Base-by-base conservation (phyloP, 2,797 vertebrate genomes). In the Sitta carolinensis region DNA sequence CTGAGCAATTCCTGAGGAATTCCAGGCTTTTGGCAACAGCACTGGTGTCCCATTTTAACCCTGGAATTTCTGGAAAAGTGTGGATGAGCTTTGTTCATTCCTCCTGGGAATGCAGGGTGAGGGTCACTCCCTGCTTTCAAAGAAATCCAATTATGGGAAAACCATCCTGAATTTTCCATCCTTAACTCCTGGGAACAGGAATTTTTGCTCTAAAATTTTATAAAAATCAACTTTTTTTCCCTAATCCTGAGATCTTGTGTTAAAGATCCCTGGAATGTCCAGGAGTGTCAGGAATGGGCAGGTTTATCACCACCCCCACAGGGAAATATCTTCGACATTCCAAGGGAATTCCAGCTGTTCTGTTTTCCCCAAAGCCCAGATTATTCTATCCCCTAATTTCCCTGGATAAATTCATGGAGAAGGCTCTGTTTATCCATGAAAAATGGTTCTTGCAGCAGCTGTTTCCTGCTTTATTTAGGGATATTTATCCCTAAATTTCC, bases 261-360 rank as follows among this genome's bases (percentile, higher is more conserved):
- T 43, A 7, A 64, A 64, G 13, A 30, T 2, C 2, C 47, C 50
- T 8, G 42, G 40, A 38, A 51, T n/a, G 5, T 16, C 40, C 29
- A 36, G n/a, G 20, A 38, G 11, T 40, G 30, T 8, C 68, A 52
- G 43, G 54, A 63, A 23, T 15, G 13, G 36, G 36, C 10, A 16
- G 23, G 29, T 63, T 55, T 25, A 40, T 23, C 51, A 11, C 16
- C 42, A 47, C 6, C 3, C 25, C 7, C 30, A 30, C 34, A 7
- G 18, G 34, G 34, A 29, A 64, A 9, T 6, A 5, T 1, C 26
- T 32, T 36, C 0, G 0, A 32, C 21, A 36, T 58, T 75, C 75
- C 54, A 21, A 79, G 47, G 62, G 38, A 10, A 27, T 29, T 72
- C 38, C 52, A 29, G 26, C 0, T 7, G 22, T 2, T 23, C n/a